phyloP scores from a whole-genome alignment of 2,888 invertebrate genomes.

The Agriopis marginaria region DNA sequence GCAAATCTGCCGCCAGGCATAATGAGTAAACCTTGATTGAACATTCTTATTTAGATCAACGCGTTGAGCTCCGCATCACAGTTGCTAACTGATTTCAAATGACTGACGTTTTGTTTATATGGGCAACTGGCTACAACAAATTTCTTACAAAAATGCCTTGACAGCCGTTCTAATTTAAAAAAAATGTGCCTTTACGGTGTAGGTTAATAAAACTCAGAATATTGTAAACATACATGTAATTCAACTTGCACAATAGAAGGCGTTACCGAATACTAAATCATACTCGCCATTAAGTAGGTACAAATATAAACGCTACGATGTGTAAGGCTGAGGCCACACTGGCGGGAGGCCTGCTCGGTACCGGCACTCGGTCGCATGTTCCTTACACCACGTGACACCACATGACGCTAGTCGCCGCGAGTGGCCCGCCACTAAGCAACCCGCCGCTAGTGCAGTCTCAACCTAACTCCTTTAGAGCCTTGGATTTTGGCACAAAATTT shows the following conservation, averaged over 20 bases:
- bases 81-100: too few species aligned
- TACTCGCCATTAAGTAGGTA: conserved; percentile 28
- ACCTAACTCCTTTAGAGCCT: conserved; percentile 33
- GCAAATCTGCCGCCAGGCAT: too few species aligned
- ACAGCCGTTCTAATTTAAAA: too few species aligned
- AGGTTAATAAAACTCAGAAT: conserved; percentile 32
- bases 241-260: conserved; percentile 43
- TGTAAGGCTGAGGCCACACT: not conserved
- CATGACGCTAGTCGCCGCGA: not conserved
- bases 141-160: too few species aligned
- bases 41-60: too few species aligned
- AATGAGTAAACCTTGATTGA: too few species aligned
- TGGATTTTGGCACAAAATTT: conserved; percentile 45
- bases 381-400: too few species aligned
- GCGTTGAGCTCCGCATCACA: too few species aligned
- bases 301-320: conserved; percentile 40
- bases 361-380: not conserved
- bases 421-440: not conserved
- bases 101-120: too few species aligned
- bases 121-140: too few species aligned
- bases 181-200: too few species aligned
- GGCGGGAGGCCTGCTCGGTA: not conserved
- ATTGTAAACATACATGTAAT: conserved; percentile 47
- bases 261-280: conserved; percentile 35
- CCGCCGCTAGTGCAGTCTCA: not conserved